Base-by-base conservation (phyloP, 92 coral and sea anemone genomes). In the Bergia puertoricense region DNA sequence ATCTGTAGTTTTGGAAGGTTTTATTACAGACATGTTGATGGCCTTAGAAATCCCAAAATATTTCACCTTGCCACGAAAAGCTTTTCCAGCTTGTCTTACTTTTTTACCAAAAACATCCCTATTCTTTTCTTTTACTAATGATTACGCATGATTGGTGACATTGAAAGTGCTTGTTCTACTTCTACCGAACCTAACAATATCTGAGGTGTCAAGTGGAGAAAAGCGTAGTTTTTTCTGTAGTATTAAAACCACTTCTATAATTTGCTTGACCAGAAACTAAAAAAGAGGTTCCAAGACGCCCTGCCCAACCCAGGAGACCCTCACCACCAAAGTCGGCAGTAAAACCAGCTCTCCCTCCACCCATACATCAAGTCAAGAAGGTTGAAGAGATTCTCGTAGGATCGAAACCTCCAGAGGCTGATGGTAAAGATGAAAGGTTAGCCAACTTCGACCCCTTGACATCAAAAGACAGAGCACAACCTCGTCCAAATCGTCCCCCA, bases 311-410 rank as follows among this genome's bases (percentile, higher is more conserved):
- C 22, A 95, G 86, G 82, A 94, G 98, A 42, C 94, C 96, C 18
- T 94, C 96, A 16, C 98, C 98, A 7, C 98, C 98, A 22, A 90
- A 94, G 51, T 93, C 98, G 15, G 89, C 79, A 37, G 37, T 37
- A 37, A 84, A 84, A 46, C 89, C 94, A 6, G 81, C 88, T 20
- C 86, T 85, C 50, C 91, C 96, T 38, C 92, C 86, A 22, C 42
- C 89, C 7, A 74, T 45, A 2, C 77, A 89, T 23, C 86, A 88
- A 50, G 93, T 93, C 4, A 57, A 82, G 59, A 86, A 56, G 82
- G 85, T 81, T 6, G 89, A 79, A 56, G 92, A 93, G 48, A 68
- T 77, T 65, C 89, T 87, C 4, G 91, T 88, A 11, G 82, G 90
- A 6, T 89, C 98, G 22, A 85, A 59, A 4, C 94, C 90, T 36